Conservation (phyloP, 2,113 vertebrate species). For the Calyptomena viridis region DNA sequence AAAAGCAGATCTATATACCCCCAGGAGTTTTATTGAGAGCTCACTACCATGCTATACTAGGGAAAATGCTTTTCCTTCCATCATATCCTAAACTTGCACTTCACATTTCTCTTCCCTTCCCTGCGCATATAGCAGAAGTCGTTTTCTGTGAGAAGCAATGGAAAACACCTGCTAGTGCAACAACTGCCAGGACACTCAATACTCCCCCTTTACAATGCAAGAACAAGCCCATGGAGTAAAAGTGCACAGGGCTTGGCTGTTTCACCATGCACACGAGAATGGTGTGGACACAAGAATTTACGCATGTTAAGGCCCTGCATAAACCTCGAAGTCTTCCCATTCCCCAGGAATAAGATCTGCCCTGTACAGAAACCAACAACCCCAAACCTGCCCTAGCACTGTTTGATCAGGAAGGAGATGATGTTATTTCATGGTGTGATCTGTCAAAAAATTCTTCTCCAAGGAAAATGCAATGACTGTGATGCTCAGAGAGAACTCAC, state of each 20-base stretch:
- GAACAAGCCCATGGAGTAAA: background rate
- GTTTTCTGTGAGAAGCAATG: background rate
- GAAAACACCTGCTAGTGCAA: background rate
- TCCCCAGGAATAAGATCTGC: background rate
- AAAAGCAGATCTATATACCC: background rate
- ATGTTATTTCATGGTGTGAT: background rate
- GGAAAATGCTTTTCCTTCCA: constrained; percentile 15
- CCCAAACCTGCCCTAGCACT: background rate
- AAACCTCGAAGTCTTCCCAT: background rate
- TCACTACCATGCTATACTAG: background rate
- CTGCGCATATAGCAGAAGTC: background rate
- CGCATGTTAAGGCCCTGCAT: background rate
- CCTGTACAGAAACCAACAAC: background rate
- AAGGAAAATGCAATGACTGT: background rate
- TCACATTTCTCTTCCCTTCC: background rate
- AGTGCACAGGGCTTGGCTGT: background rate
- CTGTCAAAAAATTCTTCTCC: background rate
- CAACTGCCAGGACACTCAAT: background rate
- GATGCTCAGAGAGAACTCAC: background rate
- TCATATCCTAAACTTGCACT: background rate
- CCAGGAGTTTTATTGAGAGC: constrained; percentile 1
- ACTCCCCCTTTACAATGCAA: background rate
- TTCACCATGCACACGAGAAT: background rate
- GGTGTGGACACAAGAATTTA: background rate
- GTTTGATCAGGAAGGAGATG: background rate